These are phyloP conservation scores for Gila robusta DNA, from an alignment of 2,797 vertebrate genomes.

Conservation along the genomic window DNA sequence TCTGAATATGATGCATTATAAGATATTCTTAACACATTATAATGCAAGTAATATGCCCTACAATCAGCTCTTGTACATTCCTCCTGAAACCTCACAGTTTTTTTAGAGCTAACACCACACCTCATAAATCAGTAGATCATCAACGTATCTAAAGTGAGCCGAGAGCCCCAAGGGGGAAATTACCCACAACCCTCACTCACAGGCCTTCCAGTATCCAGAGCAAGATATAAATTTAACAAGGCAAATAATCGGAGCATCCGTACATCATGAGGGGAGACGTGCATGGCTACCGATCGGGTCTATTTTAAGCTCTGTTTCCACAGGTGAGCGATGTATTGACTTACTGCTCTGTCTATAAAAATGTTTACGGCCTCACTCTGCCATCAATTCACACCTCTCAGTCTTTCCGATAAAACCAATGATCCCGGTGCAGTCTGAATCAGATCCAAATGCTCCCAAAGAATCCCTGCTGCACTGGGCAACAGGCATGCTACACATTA, in stretches of 20 bases:
- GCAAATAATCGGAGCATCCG: constrained; percentile 62
- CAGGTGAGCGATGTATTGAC: constrained; percentile 46
- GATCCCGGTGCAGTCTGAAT: constrained; percentile 14
- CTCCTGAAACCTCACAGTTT: not conserved
- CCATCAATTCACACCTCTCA: constrained; percentile 48
- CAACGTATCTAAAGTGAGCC: constrained; percentile 20
- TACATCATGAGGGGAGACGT: constrained; percentile 57
- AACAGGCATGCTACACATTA: not conserved
- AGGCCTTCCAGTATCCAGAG: constrained; percentile 54
- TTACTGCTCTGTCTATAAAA: constrained; percentile 71
- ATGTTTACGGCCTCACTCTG: constrained; percentile 45
- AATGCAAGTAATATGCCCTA: not conserved
- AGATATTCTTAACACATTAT: not conserved
- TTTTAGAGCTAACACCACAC: not conserved
- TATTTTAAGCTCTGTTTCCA: constrained; percentile 53
- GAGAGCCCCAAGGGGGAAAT: constrained; percentile 32
- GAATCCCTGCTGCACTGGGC: not conserved
- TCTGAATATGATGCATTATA: not conserved
- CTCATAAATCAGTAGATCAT: constrained; percentile 35
- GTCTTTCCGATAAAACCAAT: constrained; percentile 38
- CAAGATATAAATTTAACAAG: constrained; percentile 67
- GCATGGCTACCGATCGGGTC: constrained; percentile 39
- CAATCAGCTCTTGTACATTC: no score
- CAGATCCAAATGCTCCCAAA: not conserved
- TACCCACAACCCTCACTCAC: constrained; percentile 32